phyloP scores from a whole-genome alignment of 2,888 invertebrate genomes.

The Boloria euphrosyne region DNA sequence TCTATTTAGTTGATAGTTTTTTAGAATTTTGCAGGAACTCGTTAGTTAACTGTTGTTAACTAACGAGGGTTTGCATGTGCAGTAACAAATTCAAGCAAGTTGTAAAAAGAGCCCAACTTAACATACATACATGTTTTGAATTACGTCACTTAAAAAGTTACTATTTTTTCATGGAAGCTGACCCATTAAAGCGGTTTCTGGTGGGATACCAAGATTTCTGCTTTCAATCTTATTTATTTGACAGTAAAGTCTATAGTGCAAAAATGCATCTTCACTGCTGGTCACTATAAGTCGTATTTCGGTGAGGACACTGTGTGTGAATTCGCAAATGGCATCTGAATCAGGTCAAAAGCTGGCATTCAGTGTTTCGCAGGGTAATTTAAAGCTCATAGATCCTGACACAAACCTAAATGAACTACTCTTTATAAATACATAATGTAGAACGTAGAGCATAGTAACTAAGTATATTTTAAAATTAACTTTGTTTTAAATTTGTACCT shows the following conservation, averaged over 20 bases:
- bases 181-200: constrained; percentile 15
- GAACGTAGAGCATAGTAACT: background rate
- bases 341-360: constrained; percentile 65
- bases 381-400: constrained; percentile 44
- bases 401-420: constrained; percentile 22
- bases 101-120: constrained; percentile 2
- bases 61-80: background rate
- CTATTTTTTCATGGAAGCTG: constrained; percentile 3
- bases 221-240: background rate
- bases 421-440: constrained; percentile 10
- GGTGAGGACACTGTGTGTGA: constrained; percentile 29
- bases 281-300: constrained; percentile 17
- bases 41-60: constrained; percentile 14
- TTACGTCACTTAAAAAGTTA: constrained; percentile 8
- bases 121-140: constrained; percentile 8
- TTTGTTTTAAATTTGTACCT: too few relatives aligned
- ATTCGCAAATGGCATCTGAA: constrained; percentile 48
- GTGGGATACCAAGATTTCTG: background rate
- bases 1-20: background rate
- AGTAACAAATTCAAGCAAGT: background rate
- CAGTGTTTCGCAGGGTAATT: constrained; percentile 56
- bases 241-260: constrained; percentile 17
- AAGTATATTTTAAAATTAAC: background rate
- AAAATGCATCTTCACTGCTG: background rate
- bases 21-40: constrained; percentile 8